phyloP scores from a whole-genome alignment of 2,888 invertebrate genomes.

The Caenorhabditis becei region DNA sequence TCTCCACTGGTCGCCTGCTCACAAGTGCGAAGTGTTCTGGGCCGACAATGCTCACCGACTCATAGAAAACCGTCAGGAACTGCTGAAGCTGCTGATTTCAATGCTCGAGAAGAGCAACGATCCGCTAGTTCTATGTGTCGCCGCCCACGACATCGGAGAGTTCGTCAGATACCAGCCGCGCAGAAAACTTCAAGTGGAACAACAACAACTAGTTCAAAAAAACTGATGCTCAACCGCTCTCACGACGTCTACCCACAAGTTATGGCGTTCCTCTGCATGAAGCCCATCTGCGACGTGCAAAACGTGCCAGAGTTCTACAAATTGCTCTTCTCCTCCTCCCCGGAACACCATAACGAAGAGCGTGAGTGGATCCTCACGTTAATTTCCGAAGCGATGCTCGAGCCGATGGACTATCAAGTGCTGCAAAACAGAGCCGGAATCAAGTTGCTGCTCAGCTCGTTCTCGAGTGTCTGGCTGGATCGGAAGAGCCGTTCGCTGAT shows the following conservation, averaged over 20 bases:
- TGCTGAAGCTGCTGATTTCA: slow-evolving; percentile 93
- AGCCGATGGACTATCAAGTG: slow-evolving; percentile 87
- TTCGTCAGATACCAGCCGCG: slow-evolving; percentile 85
- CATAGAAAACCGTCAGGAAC: slow-evolving; percentile 96
- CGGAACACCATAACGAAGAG: slow-evolving; percentile 85
- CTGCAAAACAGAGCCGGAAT: slow-evolving; percentile 83
- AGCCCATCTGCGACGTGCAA: slow-evolving; percentile 88
- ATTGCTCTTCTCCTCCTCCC: slow-evolving; percentile 89
- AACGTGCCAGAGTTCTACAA: slow-evolving; percentile 89
- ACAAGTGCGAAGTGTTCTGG: slow-evolving; percentile 98
- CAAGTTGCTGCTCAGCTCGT: slow-evolving; percentile 59
- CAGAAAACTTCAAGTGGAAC: slow-evolving; percentile 89
- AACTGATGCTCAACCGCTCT: slow-evolving; percentile 88
- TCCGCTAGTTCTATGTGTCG: slow-evolving; percentile 94
- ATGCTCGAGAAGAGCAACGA: slow-evolving; percentile 93
- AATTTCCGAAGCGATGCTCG: slow-evolving; percentile 88
- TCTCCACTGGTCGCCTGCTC: slow-evolving; percentile 98
- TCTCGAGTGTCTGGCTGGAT: slow-evolving; percentile 48
- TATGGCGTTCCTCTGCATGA: slow-evolving; percentile 89
- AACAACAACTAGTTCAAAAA: no score
- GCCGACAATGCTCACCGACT: slow-evolving; percentile 95
- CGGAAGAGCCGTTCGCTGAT: slow-evolving; percentile 46
- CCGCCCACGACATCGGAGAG: slow-evolving; percentile 97
- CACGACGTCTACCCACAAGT: slow-evolving; percentile 88
- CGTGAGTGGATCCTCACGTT: slow-evolving; percentile 89